These are phyloP conservation scores for Rhinichthys klamathensis DNA, from an alignment of 2,113 vertebrate genomes.

Conservation along the genomic window DNA sequence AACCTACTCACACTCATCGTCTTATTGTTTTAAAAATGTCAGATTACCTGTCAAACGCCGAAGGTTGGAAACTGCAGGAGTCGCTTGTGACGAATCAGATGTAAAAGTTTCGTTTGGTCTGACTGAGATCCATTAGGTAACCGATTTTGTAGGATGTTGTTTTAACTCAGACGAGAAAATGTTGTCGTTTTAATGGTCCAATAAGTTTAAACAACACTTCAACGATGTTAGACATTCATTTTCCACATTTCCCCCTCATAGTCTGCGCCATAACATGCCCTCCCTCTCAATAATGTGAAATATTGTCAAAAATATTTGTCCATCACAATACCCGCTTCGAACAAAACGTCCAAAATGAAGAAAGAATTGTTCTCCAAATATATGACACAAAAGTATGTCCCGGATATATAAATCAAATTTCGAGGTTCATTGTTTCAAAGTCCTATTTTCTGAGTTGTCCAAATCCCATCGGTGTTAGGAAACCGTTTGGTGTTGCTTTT, in stretches of 20 bases:
- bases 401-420: not conserved
- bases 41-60: constrained; percentile 24
- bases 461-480: not conserved
- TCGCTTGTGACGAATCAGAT: not conserved
- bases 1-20: not conserved
- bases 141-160: not conserved
- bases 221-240: not conserved
- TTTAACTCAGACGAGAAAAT: not conserved
- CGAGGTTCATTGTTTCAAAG: not conserved
- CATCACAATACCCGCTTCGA: not conserved
- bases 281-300: not conserved
- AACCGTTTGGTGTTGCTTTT: constrained; percentile 6
- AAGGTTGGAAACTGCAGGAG: not conserved
- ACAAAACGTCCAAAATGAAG: not conserved
- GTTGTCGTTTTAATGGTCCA: not conserved
- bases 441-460: not conserved
- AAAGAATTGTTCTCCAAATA: not conserved
- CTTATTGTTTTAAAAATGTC: not conserved
- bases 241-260: not conserved
- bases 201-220: not conserved
- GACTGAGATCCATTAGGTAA: not conserved
- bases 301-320: not conserved
- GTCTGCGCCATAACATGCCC: not conserved
- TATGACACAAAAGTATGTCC: not conserved
- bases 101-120: not conserved